Evolutionary conservation across 2,113 vertebrate species (phyloP).

Genomic region (Eira barbara): DNA sequence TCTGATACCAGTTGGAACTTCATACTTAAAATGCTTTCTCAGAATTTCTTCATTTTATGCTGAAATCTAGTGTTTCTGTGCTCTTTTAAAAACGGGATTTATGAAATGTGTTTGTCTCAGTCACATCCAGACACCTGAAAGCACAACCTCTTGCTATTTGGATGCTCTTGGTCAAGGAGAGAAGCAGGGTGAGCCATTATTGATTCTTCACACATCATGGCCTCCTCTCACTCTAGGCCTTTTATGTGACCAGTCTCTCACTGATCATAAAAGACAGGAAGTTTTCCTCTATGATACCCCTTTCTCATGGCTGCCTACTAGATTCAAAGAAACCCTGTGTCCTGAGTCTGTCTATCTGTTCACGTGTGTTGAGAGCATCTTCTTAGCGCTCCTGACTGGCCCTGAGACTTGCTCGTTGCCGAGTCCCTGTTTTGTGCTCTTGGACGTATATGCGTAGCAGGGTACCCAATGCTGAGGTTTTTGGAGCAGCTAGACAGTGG

Average conservation of each 20-base stretch:
- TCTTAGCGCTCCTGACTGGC: not conserved
- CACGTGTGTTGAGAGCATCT: not conserved
- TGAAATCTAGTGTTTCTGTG: not conserved
- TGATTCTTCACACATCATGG: not conserved
- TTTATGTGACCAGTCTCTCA: not conserved
- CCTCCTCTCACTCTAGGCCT: not conserved
- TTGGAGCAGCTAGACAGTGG: not conserved
- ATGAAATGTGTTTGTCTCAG: not conserved
- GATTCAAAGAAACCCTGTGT: not conserved
- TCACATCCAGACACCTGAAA: not conserved
- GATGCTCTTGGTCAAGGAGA: not conserved
- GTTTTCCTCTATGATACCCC: not conserved
- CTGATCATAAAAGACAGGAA: not conserved
- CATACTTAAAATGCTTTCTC: not conserved
- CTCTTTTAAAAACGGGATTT: not conserved
- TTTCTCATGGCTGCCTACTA: not conserved
- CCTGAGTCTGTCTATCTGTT: not conserved
- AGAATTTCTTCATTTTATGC: not conserved
- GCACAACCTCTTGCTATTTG: not conserved
- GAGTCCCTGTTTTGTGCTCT: not conserved
- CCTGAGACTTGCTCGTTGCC: not conserved
- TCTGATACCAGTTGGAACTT: not conserved
- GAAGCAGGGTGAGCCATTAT: not conserved
- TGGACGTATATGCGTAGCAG: rapidly evolving
- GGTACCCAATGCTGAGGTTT: not conserved